A percentile compares a stretch with the other conserved stretches of the same genome.
phyloP scores from a whole-genome alignment of 1,140 invertebrate genomes.

The Drosophila lini region DNA sequence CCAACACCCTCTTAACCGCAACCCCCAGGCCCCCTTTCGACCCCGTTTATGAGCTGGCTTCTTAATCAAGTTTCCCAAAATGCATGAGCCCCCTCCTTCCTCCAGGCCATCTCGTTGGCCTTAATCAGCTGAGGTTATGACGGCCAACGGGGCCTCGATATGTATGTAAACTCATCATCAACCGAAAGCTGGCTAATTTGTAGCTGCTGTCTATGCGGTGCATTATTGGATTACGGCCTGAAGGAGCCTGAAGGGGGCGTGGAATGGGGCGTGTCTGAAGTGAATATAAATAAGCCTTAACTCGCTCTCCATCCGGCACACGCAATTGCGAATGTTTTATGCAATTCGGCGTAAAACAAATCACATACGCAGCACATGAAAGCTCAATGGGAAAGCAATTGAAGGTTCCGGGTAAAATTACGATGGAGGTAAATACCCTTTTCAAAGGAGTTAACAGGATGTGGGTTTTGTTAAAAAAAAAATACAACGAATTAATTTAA shows the following conservation, averaged over 20 bases:
- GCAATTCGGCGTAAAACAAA: constrained; percentile 77
- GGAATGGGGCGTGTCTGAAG: constrained; percentile 21
- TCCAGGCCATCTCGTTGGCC: constrained; percentile 16
- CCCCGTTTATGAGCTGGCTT: constrained; percentile 20
- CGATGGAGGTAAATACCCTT: constrained; percentile 40
- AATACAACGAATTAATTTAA: neutral
- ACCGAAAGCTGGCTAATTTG: constrained; percentile 67
- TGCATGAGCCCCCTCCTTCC: constrained; percentile 42
- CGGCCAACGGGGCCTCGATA: constrained; percentile 36
- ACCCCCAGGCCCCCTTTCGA: neutral
- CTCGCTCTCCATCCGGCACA: constrained; percentile 56
- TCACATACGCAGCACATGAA: constrained; percentile 60
- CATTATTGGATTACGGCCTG: constrained; percentile 66
- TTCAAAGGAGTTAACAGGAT: constrained; percentile 10
- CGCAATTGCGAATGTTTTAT: constrained; percentile 65
- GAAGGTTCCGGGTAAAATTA: constrained; percentile 42
- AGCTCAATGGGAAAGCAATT: constrained; percentile 48
- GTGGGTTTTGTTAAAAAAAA: neutral
- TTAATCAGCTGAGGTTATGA: constrained; percentile 67
- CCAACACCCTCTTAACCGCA: neutral
- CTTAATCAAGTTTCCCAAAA: constrained; percentile 70
- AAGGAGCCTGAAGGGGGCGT: constrained; percentile 13
- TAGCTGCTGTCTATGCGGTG: constrained; percentile 49
- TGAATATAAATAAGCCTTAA: constrained; percentile 66
- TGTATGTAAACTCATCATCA: constrained; percentile 46